A percentile compares a stretch with the other conserved stretches of the same genome.
Evolutionary conservation across 2,113 vertebrate genomes (phyloP).

Genomic region (Engystomops pustulosus): DNA sequence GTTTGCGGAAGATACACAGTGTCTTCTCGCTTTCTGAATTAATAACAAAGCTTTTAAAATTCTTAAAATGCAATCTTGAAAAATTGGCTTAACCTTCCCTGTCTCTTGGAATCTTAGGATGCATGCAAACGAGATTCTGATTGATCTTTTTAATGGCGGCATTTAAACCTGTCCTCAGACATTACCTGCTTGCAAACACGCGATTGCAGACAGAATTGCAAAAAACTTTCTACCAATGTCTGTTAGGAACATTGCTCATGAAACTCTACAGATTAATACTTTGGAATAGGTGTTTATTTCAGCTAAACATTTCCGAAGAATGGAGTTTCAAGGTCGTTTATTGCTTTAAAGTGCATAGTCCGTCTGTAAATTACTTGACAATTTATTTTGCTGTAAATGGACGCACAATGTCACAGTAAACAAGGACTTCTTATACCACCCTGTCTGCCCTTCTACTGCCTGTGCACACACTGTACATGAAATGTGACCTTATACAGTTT

Average conservation of each 20-base stretch:
- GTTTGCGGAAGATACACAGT: constrained; percentile 49
- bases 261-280: constrained; percentile 51
- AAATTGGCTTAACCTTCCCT: constrained; percentile 74
- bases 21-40: constrained; percentile 60
- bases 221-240: constrained; percentile 47
- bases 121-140: constrained; percentile 74
- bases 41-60: constrained; percentile 75
- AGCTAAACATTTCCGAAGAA: constrained; percentile 28
- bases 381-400: constrained; percentile 43
- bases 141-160: constrained; percentile 75
- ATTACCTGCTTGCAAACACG: constrained; percentile 57
- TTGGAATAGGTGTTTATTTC: constrained; percentile 37
- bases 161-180: constrained; percentile 68
- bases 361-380: constrained; percentile 25
- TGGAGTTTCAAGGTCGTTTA: constrained; percentile 49
- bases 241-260: constrained; percentile 13
- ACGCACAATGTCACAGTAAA: constrained; percentile 14
- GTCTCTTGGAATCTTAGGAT: constrained; percentile 60
- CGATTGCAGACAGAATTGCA: constrained; percentile 42
- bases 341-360: constrained; percentile 25
- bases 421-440: constrained; percentile 1
- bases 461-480: neutral
- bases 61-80: constrained; percentile 72
- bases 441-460: neutral
- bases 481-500: neutral